Evolutionary conservation across 2,888 invertebrate genomes (phyloP).

Genomic region (Aspidiotus rigidus): DNA sequence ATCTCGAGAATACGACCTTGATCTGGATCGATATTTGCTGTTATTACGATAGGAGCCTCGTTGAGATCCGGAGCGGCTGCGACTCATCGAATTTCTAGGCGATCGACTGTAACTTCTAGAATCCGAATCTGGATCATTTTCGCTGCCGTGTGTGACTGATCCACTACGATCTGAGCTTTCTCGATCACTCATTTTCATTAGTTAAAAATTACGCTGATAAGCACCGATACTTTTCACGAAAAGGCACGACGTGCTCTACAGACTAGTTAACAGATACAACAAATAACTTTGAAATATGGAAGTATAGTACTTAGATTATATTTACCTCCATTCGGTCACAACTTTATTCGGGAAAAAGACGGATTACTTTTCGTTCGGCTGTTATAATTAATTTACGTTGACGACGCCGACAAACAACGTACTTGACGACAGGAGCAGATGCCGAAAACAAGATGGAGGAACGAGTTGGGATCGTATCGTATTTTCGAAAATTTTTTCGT

Average conservation of each 20-base stretch:
- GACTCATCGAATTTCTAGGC: conserved; percentile 14
- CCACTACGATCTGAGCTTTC: conserved; percentile 29
- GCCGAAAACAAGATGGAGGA: conserved; percentile 28
- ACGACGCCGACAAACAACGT: conserved; percentile 29
- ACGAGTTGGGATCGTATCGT: background rate
- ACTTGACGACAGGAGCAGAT: conserved; percentile 22
- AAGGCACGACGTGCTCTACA: conserved; percentile 15
- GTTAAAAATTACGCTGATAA: background rate
- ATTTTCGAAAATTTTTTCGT: too few species aligned
- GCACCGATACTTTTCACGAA: background rate
- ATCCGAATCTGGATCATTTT: conserved; percentile 17
- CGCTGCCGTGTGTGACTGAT: conserved; percentile 16
- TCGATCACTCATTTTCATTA: conserved; percentile 26
- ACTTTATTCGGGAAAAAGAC: conserved; percentile 17
- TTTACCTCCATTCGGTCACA: conserved; percentile 29
- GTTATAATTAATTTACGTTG: conserved; percentile 14
- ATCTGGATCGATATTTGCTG: conserved; percentile 21
- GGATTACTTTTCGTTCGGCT: conserved; percentile 1
- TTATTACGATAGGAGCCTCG: conserved; percentile 13
- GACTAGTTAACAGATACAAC: conserved; percentile 8
- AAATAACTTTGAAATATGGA: conserved; percentile 5
- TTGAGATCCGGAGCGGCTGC: conserved; percentile 21
- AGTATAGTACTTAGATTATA: conserved; percentile 22
- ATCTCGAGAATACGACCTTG: conserved; percentile 8
- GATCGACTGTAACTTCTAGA: conserved; percentile 26